phyloP scores from a whole-genome alignment of 1,140 invertebrate genomes.

The Eriosoma lanigerum region DNA sequence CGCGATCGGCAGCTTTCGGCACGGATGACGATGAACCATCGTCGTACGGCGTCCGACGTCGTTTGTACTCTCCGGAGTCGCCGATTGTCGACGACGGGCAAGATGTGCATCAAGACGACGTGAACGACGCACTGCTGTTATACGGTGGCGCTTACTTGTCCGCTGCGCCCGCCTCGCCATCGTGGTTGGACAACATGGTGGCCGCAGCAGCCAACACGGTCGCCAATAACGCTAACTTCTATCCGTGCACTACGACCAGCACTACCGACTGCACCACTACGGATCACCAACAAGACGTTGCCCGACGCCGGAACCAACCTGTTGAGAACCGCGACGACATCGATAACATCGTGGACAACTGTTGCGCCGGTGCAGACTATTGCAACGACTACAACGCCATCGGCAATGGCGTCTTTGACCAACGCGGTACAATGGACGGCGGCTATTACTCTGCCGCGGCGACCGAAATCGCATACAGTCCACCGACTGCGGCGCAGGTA shows the following conservation, averaged over 20 bases:
- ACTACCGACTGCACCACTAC: background rate
- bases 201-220: background rate
- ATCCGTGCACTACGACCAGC: background rate
- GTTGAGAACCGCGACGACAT: background rate
- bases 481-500: background rate
- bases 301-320: too few species aligned
- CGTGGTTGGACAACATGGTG: conserved; percentile 25
- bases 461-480: background rate
- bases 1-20: background rate
- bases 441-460: background rate
- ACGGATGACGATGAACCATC: background rate
- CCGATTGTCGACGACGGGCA: background rate
- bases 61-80: background rate
- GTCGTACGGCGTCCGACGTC: background rate
- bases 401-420: background rate
- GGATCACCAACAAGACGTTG: background rate
- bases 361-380: background rate
- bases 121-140: background rate
- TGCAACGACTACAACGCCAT: conserved; percentile 10
- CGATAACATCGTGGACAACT: conserved; percentile 10
- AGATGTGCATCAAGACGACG: background rate
- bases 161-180: background rate
- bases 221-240: background rate
- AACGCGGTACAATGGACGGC: background rate
- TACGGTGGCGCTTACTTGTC: conserved; percentile 5